Conservation (phyloP, 2,888 invertebrate species). For the Limenitis camilla region DNA sequence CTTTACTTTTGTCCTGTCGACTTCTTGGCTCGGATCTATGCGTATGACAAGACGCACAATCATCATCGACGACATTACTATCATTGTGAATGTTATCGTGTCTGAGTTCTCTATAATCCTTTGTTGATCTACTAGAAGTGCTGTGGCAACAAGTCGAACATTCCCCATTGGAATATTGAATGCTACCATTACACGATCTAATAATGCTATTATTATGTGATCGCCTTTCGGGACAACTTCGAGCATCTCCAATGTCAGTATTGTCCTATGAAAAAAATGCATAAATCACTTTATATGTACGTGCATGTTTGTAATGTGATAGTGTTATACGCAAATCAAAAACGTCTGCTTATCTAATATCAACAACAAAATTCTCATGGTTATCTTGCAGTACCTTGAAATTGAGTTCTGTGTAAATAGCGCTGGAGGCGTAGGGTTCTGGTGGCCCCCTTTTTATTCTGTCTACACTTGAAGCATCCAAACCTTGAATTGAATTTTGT, state of each 20-base stretch:
- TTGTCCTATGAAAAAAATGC: slow-evolving; percentile 55
- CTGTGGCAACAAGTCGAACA: slow-evolving; percentile 70
- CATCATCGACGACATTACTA: slow-evolving; percentile 61
- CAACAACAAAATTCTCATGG: slow-evolving; percentile 41
- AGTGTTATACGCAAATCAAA: slow-evolving; percentile 43
- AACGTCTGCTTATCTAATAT: slow-evolving; percentile 43
- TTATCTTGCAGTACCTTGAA: slow-evolving; percentile 67
- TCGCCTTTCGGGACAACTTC: slow-evolving; percentile 64
- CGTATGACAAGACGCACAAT: slow-evolving; percentile 64
- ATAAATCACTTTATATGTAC: slow-evolving; percentile 11
- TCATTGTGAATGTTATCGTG: slow-evolving; percentile 59
- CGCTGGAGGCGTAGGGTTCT: slow-evolving; percentile 68
- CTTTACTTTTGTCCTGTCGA: slow-evolving; percentile 69
- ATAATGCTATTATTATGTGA: slow-evolving; percentile 71
- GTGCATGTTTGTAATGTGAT: slow-evolving; percentile 18
- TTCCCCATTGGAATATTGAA: slow-evolving; percentile 68
- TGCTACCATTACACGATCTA: slow-evolving; percentile 67
- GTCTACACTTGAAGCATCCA: slow-evolving; percentile 62
- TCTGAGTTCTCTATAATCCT: slow-evolving; percentile 64
- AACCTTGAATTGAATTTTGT: slow-evolving; percentile 65
- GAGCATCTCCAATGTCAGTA: slow-evolving; percentile 62
- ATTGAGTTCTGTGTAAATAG: slow-evolving; percentile 72
- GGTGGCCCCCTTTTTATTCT: slow-evolving; percentile 62
- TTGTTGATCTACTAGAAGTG: slow-evolving; percentile 67
- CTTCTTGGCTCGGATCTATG: slow-evolving; percentile 67